Evolutionary conservation across 2,888 invertebrate species (phyloP).

Genomic region (Campoplex nolae): DNA sequence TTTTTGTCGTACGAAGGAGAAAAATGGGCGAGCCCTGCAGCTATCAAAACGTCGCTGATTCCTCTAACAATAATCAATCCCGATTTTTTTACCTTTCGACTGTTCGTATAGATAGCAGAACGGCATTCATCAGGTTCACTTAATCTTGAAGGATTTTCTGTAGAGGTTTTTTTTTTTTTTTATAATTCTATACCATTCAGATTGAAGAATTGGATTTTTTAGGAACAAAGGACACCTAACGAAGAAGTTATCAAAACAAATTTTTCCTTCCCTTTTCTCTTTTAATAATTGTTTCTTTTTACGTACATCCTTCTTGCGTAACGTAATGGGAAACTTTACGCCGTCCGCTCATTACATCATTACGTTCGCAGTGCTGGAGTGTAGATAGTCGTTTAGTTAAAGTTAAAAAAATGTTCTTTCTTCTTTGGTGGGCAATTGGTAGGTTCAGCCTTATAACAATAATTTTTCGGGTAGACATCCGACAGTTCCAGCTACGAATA

Average conservation of each 20-base stretch:
- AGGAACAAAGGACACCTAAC: not conserved
- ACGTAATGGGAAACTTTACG: constrained; percentile 46
- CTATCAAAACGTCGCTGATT: not conserved
- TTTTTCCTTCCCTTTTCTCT: constrained; percentile 1
- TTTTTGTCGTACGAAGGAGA: not conserved
- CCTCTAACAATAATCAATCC: not conserved
- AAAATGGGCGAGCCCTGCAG: not conserved
- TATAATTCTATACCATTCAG: not conserved
- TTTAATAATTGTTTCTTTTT: constrained; percentile 43
- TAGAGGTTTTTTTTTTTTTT: not conserved
- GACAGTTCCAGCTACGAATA: constrained; percentile 7
- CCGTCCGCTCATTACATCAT: constrained; percentile 13
- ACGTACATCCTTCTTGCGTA: constrained; percentile 50
- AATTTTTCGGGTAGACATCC: not conserved
- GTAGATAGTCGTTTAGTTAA: not conserved
- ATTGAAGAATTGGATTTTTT: not conserved
- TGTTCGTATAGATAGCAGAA: not conserved
- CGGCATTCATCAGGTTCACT: not conserved
- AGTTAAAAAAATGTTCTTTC: not conserved
- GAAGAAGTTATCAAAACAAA: not conserved
- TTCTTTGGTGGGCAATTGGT: constrained; percentile 9
- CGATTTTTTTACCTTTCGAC: not conserved
- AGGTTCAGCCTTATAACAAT: not conserved
- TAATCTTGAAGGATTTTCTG: not conserved
- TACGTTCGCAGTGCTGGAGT: not conserved